phyloP scores from a whole-genome alignment of 2,888 invertebrate genomes.

The Nebria salina region DNA sequence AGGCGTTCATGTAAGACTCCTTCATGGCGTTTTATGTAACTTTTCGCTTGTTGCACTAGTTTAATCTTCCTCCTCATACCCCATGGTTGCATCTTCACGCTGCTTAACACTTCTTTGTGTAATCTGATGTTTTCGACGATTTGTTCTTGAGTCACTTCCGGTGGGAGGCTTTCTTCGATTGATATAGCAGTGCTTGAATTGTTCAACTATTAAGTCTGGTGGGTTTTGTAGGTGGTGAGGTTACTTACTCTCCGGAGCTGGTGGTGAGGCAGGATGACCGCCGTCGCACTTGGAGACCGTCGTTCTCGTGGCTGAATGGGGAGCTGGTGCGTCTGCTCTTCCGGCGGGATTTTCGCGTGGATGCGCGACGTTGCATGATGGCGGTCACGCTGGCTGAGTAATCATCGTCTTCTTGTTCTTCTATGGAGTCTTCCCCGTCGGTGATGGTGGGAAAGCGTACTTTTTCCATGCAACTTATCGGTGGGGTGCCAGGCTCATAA shows the following conservation, averaged over 20 bases:
- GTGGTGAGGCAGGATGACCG: conserved; percentile 83
- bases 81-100: conserved; percentile 87
- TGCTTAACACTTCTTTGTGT: conserved; percentile 90
- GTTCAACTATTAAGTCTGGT: too few relatives aligned
- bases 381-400: conserved; percentile 88
- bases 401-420: conserved; percentile 71
- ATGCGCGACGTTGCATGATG: conserved; percentile 82
- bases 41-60: conserved; percentile 84
- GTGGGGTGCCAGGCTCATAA: conserved; percentile 32
- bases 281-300: conserved; percentile 65
- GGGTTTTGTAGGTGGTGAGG: too few relatives aligned
- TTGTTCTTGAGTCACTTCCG: conserved; percentile 81
- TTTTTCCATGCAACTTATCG: conserved; percentile 54
- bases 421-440: conserved; percentile 60
- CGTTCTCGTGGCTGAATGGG: conserved; percentile 66
- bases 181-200: conserved; percentile 76
- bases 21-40: conserved; percentile 88
- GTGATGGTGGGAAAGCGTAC: conserved; percentile 54
- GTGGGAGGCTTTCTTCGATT: conserved; percentile 74
- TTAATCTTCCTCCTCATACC: conserved; percentile 83
- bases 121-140: conserved; percentile 89
- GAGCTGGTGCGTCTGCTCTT: conserved; percentile 71
- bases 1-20: conserved; percentile 88
- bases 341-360: conserved; percentile 74
- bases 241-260: conserved; percentile 87